Percentiles rank a stretch among this genome's conserved stretches.
Conservation (phyloP, 2,113 vertebrate genomes). For the Climacteris rufus region DNA sequence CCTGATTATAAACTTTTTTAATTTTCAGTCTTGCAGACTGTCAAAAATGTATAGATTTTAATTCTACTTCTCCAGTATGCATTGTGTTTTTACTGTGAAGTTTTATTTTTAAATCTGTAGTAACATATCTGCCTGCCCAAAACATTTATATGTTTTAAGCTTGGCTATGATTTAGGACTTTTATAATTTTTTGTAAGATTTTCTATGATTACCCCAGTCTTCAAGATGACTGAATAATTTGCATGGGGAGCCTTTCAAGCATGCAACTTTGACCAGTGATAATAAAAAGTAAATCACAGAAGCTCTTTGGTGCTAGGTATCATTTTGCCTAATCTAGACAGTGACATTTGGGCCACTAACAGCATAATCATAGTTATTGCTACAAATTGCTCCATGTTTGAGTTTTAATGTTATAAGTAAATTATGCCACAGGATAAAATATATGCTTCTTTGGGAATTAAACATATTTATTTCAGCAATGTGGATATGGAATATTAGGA, state of each 20-base stretch:
- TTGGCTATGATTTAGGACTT: constrained; percentile 49
- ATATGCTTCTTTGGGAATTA: constrained; percentile 79
- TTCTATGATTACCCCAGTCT: constrained; percentile 35
- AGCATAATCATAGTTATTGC: constrained; percentile 79
- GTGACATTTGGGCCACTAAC: constrained; percentile 77
- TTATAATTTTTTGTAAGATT: constrained; percentile 36
- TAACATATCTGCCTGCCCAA: not conserved
- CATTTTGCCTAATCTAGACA: constrained; percentile 76
- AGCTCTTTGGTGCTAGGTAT: constrained; percentile 71
- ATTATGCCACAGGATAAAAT: constrained; percentile 80
- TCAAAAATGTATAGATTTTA: constrained; percentile 11
- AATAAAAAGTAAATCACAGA: constrained; percentile 76
- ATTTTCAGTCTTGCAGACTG: not conserved
- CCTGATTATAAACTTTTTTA: not conserved
- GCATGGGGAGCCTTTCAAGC: constrained; percentile 60
- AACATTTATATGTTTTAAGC: constrained; percentile 2
- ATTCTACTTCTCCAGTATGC: not conserved
- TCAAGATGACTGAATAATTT: constrained; percentile 55
- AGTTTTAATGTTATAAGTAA: constrained; percentile 83
- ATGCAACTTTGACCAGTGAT: constrained; percentile 66
- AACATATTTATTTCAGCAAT: constrained; percentile 77
- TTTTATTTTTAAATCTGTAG: constrained; percentile 19
- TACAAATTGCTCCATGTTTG: constrained; percentile 80
- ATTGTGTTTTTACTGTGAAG: not conserved
- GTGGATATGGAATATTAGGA: constrained; percentile 7